Evolutionary conservation across 2,888 invertebrate genomes (phyloP), one percentile per base, ranked within the genome.

Genomic region (Pseudococcus jackbeardsleyi): DNA sequence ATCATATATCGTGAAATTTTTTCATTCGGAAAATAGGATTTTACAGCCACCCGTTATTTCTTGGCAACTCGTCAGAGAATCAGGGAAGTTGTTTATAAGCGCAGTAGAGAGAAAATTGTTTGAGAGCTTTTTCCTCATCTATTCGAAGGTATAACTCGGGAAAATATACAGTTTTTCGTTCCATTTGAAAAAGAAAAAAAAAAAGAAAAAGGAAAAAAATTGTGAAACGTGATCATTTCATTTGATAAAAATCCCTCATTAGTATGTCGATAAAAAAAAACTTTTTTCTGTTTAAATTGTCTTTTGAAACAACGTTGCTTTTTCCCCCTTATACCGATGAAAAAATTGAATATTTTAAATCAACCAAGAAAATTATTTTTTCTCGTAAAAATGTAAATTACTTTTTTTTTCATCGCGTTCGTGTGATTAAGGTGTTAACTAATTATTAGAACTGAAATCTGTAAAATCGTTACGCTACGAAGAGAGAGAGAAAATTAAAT

Each of bases 221-320:
- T 33, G 26, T 26, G 59, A 59, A 59, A 59, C 59, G 59, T 33
- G 59, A 59, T 59, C 59, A 59, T 59, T 59, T 59, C 19, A 72
- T 26, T 72, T 33, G 68, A 72, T 72, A 33, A 72, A 72, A 72
- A 72, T 72, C 68, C 33, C 68, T 33, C 33, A 72, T 72, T 72
- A 72, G 22, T 33, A 33, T 26, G 68, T 72, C 22, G 22, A 26
- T 72, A 72, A 26, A 72, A 64, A 54, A 54, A 50, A 50, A 50
- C 50, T 50, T 11, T 12, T 72, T 26, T 15, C 15, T 33, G 33
- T 33, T 22, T 72, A 15, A 12, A 72, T 72, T 72, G 68, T 19
- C 64, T 72, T 22, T 72, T 64, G 15, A 64, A 64, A 22, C 22
- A 22, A 22, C 64, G 8, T 22, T 72, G 2, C 26, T 72, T 72